Evolutionary conservation across 1,140 invertebrate genomes (phyloP).

Genomic region (Apis mellifera): DNA sequence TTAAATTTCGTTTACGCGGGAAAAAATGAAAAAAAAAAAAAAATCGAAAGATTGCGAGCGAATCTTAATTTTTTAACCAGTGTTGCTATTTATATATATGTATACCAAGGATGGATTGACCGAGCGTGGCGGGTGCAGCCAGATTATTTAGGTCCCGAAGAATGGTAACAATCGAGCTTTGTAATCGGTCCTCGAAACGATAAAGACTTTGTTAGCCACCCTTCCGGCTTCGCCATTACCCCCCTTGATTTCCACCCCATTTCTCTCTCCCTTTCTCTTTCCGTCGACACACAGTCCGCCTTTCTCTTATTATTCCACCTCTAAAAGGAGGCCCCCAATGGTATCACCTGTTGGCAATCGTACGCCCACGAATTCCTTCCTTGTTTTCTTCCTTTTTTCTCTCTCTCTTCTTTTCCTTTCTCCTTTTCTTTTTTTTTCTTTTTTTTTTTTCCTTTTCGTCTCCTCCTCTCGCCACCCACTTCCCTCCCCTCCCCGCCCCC

Average conservation of each 20-base stretch:
- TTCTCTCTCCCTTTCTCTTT: conserved; percentile 48
- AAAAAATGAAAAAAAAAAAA: too few species aligned
- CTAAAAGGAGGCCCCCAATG: conserved; percentile 62
- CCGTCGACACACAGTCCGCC: conserved; percentile 47
- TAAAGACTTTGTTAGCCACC: conserved; percentile 71
- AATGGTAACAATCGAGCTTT: conserved; percentile 71
- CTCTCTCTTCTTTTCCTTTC: not conserved
- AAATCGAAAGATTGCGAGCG: too few species aligned
- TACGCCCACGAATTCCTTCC: conserved; percentile 56
- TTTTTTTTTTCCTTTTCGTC: not conserved
- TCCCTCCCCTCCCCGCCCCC: too few species aligned
- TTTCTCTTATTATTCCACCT: conserved; percentile 66
- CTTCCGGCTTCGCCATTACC: conserved; percentile 49
- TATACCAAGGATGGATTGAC: too few species aligned
- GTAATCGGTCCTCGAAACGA: conserved; percentile 72
- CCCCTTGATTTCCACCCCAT: conserved; percentile 47
- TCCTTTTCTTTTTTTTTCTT: conserved; percentile 8
- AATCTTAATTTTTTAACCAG: too few species aligned
- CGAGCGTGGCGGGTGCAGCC: conserved; percentile 33
- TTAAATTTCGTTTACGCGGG: too few species aligned
- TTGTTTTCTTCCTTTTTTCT: conserved; percentile 12
- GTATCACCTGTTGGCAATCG: conserved; percentile 73
- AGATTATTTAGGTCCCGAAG: conserved; percentile 69
- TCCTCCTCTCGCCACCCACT: too few species aligned
- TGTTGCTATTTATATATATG: too few species aligned